These are phyloP conservation scores for Heliconius nattereri DNA, from an alignment of 1,140 invertebrate genomes.

Conservation along the genomic window DNA sequence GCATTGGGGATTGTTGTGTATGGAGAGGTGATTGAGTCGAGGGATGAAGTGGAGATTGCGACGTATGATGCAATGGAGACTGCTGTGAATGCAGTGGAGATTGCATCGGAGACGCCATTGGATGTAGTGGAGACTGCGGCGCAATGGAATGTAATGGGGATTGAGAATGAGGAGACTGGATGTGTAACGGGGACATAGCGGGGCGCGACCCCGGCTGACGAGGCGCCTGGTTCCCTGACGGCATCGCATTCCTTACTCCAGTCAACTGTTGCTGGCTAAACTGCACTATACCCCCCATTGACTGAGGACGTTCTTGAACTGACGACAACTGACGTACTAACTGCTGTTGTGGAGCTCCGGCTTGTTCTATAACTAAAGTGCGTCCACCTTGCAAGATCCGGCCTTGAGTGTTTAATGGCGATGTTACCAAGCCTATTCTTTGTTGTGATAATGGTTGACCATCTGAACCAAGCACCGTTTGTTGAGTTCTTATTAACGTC, in stretches of 20 bases:
- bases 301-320: constrained; percentile 58
- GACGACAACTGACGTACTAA: constrained; percentile 63
- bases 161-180: constrained; percentile 81
- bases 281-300: constrained; percentile 61
- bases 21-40: constrained; percentile 77
- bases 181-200: constrained; percentile 69
- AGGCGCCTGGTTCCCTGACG: constrained; percentile 65
- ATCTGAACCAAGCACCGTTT: constrained; percentile 63
- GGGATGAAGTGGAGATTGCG: constrained; percentile 80
- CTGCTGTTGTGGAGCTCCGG: constrained; percentile 62
- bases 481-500: constrained; percentile 67
- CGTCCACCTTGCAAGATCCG: constrained; percentile 64
- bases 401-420: constrained; percentile 63
- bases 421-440: constrained; percentile 70
- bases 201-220: constrained; percentile 59
- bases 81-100: constrained; percentile 82
- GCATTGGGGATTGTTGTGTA: constrained; percentile 76
- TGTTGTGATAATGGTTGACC: constrained; percentile 68
- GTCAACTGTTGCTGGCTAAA: constrained; percentile 71
- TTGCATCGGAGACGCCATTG: constrained; percentile 81
- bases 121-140: constrained; percentile 81
- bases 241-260: constrained; percentile 71
- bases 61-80: constrained; percentile 78
- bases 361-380: constrained; percentile 70
- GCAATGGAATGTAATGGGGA: constrained; percentile 69